A percentile compares a stretch with the other conserved stretches of the same genome.
phyloP scores from a whole-genome alignment of 2,113 vertebrate genomes.

The Elachura formosa region DNA sequence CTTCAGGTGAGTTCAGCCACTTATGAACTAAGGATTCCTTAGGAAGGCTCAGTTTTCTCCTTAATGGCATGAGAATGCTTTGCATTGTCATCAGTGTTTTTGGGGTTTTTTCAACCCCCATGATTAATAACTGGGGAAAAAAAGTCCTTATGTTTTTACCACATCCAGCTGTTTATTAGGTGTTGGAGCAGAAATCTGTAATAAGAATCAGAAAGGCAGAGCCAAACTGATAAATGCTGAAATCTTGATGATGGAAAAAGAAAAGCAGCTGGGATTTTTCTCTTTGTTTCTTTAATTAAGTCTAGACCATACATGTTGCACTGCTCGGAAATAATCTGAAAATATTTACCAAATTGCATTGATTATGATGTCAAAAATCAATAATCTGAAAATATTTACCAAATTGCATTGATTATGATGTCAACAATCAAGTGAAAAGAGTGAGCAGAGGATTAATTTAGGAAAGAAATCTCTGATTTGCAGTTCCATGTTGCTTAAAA shows the following conservation, averaged over 20 bases:
- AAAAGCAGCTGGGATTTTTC: conserved; percentile 24
- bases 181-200: conserved; percentile 22
- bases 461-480: not conserved
- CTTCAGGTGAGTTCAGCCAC: not conserved
- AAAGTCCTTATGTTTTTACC: not conserved
- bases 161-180: conserved; percentile 50
- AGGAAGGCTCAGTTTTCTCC: not conserved
- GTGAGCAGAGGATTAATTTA: not conserved
- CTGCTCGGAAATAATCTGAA: conserved; percentile 12
- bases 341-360: conserved; percentile 18
- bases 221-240: conserved; percentile 46
- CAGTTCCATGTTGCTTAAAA: not conserved
- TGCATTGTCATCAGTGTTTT: not conserved
- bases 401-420: not conserved
- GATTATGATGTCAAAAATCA: not conserved
- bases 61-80: not conserved
- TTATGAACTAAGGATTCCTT: not conserved
- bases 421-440: not conserved
- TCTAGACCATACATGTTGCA: not conserved
- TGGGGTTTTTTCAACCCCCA: not conserved
- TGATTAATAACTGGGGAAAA: not conserved
- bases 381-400: conserved; percentile 7
- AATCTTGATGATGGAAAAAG: conserved; percentile 63
- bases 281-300: conserved; percentile 60
- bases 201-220: conserved; percentile 43